Evolutionary conservation across 2,888 invertebrate species (phyloP).

Genomic region (Agriopis aurantiaria): DNA sequence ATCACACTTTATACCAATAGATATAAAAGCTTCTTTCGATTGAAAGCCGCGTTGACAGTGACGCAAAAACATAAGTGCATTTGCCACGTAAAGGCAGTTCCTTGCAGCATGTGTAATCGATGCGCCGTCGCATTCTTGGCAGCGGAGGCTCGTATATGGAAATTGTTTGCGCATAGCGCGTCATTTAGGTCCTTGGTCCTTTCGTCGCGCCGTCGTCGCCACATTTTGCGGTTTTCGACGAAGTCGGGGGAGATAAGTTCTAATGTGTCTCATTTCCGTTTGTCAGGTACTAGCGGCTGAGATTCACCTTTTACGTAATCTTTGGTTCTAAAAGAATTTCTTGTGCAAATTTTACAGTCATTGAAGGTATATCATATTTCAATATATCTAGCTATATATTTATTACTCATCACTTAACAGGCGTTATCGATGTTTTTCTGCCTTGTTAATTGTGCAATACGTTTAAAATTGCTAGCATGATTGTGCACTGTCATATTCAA

Average conservation of each 20-base stretch:
- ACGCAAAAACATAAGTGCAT: constrained; percentile 56
- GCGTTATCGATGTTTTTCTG: not conserved
- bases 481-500: too few relatives aligned
- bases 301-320: constrained; percentile 19
- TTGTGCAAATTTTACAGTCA: not conserved
- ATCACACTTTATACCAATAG: constrained; percentile 15
- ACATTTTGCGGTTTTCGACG: constrained; percentile 15
- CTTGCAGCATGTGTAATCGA: constrained; percentile 44
- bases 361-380: not conserved
- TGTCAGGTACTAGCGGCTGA: constrained; percentile 4
- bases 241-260: constrained; percentile 20
- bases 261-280: constrained; percentile 36
- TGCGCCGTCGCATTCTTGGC: constrained; percentile 42
- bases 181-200: constrained; percentile 21
- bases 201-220: constrained; percentile 10
- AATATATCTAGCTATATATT: not conserved
- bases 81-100: constrained; percentile 38
- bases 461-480: not conserved
- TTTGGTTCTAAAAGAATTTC: constrained; percentile 1
- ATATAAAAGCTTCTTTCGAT: constrained; percentile 34
- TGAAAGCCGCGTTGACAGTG: constrained; percentile 42
- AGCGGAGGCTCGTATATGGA: constrained; percentile 39
- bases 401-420: not conserved
- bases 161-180: constrained; percentile 32
- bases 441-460: constrained; percentile 1